A percentile compares a stretch with the other conserved stretches of the same genome.
These are phyloP conservation scores for Propithecus deckenii DNA, from an alignment of 2,797 vertebrate genomes.

Conservation along the genomic window DNA sequence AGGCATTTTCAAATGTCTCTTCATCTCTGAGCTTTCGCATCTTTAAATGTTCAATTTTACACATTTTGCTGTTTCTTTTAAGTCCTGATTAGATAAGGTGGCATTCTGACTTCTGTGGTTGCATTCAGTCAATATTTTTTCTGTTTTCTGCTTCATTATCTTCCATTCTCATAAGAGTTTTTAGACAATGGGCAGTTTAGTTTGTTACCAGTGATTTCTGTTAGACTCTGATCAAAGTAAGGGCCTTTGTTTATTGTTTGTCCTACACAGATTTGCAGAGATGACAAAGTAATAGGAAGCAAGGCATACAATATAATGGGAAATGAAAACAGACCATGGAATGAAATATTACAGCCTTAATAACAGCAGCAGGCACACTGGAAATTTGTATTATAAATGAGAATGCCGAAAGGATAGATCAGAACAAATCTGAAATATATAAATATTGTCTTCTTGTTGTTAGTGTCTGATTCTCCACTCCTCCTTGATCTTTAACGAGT, in stretches of 20 bases:
- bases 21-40: neutral
- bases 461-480: neutral
- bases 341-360: neutral
- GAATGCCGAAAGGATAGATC: neutral
- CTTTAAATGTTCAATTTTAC: conserved; percentile 48
- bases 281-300: neutral
- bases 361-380: neutral
- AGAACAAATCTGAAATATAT: neutral
- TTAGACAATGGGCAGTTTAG: neutral
- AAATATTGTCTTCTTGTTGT: neutral
- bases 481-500: neutral
- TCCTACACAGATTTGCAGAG: neutral
- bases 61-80: conserved; percentile 61
- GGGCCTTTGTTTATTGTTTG: neutral
- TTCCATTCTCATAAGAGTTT: conserved; percentile 5
- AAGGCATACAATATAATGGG: neutral
- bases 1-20: conserved; percentile 9
- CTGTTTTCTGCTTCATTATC: conserved; percentile 46
- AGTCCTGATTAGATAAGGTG: conserved; percentile 12
- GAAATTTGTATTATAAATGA: neutral
- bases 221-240: conserved; percentile 51
- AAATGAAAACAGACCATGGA: neutral
- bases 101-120: conserved; percentile 32
- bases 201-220: conserved; percentile 38
- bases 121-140: conserved; percentile 25